Conservation (phyloP, 1,140 invertebrate species). For the Eupristina koningsbergeri region DNA sequence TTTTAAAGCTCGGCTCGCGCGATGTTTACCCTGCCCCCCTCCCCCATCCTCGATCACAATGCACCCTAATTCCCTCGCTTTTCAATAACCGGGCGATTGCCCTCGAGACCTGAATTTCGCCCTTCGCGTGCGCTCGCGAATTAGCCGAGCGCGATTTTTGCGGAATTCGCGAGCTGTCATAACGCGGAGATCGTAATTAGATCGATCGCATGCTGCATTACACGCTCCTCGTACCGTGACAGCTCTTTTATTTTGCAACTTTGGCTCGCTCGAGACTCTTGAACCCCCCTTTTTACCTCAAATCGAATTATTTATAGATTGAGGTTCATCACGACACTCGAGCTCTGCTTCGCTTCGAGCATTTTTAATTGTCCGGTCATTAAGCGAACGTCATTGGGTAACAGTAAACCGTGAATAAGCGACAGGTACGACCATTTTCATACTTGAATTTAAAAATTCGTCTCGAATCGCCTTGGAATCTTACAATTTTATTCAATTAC, state of each 20-base stretch:
- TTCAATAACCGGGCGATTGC: not conserved
- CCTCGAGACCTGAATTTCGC: too few relatives aligned
- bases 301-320: not conserved
- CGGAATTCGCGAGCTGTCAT: not conserved
- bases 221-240: too few relatives aligned
- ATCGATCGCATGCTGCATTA: not conserved
- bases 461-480: too few relatives aligned
- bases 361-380: too few relatives aligned
- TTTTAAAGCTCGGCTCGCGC: slow-evolving; percentile 30
- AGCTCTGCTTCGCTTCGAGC: too few relatives aligned
- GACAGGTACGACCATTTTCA: too few relatives aligned
- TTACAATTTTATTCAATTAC: too few relatives aligned
- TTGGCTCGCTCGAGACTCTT: not conserved
- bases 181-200: not conserved
- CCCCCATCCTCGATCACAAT: not conserved
- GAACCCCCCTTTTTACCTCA: not conserved
- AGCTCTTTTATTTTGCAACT: not conserved
- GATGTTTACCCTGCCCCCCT: not conserved
- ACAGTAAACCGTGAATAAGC: too few relatives aligned
- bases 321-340: not conserved
- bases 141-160: not conserved
- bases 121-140: not conserved
- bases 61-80: slow-evolving; percentile 24
- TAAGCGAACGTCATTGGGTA: too few relatives aligned
- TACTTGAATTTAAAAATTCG: too few relatives aligned